Conservation (phyloP, 2,888 invertebrate genomes). For the Aproaerema taeniolella region DNA sequence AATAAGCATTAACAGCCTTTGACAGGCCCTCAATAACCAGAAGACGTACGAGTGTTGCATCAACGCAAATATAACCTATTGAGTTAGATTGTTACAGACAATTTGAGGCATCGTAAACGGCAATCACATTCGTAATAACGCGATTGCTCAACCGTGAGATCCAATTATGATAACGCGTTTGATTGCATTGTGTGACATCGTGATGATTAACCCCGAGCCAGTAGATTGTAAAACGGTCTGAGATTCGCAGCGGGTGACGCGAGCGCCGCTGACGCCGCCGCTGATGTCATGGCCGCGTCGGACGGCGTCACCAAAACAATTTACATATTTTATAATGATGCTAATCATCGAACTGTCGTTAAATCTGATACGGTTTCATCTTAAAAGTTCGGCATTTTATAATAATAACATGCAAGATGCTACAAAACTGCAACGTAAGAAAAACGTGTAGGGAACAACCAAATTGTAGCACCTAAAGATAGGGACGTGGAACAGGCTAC, state of each 20-base stretch:
- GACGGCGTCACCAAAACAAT: slow-evolving; percentile 41
- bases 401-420: too few species aligned
- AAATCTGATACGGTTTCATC: too few species aligned
- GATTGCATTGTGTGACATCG: slow-evolving; percentile 51
- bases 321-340: slow-evolving; percentile 22
- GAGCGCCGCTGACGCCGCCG: slow-evolving; percentile 43
- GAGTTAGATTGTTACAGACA: too few species aligned
- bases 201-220: slow-evolving; percentile 50
- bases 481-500: slow-evolving; percentile 1
- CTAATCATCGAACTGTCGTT: slow-evolving; percentile 6
- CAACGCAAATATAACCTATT: too few species aligned
- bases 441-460: too few species aligned
- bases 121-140: slow-evolving; percentile 13
- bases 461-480: too few species aligned
- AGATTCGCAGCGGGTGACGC: slow-evolving; percentile 57
- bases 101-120: too few species aligned
- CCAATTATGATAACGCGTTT: slow-evolving; percentile 41
- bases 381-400: too few species aligned
- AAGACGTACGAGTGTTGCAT: too few species aligned
- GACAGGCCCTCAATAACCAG: slow-evolving; percentile 2
- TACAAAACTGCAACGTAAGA: too few species aligned
- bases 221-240: slow-evolving; percentile 41
- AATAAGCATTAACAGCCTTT: slow-evolving; percentile 1
- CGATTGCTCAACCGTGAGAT: slow-evolving; percentile 37
- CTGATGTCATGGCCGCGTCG: slow-evolving; percentile 64